Evolutionary conservation across 2,797 vertebrate genomes (phyloP).

Genomic region (Silurus aristotelis): DNA sequence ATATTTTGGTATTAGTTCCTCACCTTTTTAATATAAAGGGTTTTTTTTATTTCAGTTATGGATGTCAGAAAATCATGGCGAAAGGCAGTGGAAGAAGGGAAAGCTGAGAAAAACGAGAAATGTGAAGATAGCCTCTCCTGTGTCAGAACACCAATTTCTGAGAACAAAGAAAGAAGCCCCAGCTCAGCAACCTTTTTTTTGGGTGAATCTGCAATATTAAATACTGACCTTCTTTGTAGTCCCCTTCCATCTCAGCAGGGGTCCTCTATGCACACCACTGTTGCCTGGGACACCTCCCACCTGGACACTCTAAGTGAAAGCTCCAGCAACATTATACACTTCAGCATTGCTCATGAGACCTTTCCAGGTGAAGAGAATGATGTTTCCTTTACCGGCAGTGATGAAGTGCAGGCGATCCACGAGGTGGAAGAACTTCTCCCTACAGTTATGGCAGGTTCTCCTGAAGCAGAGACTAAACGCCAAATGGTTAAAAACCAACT

Average conservation of each 20-base stretch:
- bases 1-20: neutral
- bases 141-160: slow-evolving; percentile 13
- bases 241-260: slow-evolving; percentile 53
- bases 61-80: slow-evolving; percentile 78
- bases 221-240: neutral
- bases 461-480: neutral
- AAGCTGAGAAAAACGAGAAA: slow-evolving; percentile 58
- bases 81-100: slow-evolving; percentile 70
- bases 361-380: slow-evolving; percentile 65
- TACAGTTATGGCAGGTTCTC: slow-evolving; percentile 35
- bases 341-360: slow-evolving; percentile 70
- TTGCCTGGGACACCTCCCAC: slow-evolving; percentile 64
- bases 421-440: slow-evolving; percentile 57
- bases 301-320: slow-evolving; percentile 52
- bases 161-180: neutral
- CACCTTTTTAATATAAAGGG: neutral
- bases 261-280: slow-evolving; percentile 48
- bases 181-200: neutral
- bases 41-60: slow-evolving; percentile 52
- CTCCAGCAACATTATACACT: slow-evolving; percentile 57
- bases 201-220: neutral
- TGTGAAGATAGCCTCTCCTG: slow-evolving; percentile 18
- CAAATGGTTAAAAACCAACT: neutral
- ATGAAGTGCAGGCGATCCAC: slow-evolving; percentile 41
- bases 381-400: slow-evolving; percentile 64